Evolutionary conservation across 2,888 invertebrate species (phyloP).

Genomic region (Hyposoter didymator): DNA sequence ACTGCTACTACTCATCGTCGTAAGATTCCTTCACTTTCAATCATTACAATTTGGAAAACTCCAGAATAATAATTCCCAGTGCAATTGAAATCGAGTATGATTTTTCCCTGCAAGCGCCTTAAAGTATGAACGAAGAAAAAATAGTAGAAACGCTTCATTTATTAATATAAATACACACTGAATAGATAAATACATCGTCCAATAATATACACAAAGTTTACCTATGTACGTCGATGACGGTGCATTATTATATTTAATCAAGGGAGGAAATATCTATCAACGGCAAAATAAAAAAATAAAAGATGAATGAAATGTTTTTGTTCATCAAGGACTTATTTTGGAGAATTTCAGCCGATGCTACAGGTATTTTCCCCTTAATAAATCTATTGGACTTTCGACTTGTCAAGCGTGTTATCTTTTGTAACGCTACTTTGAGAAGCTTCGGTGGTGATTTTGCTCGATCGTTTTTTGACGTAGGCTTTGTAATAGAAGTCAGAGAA

Average conservation of each 20-base stretch:
- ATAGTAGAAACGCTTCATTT: neutral
- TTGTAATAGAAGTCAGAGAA: constrained; percentile 89
- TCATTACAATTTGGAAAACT: neutral
- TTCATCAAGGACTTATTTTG: neutral
- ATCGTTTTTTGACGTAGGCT: constrained; percentile 85
- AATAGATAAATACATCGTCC: neutral
- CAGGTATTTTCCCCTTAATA: neutral
- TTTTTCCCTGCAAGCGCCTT: neutral
- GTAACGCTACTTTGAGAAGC: constrained; percentile 68
- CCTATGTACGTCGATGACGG: neutral
- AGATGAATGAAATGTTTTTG: neutral
- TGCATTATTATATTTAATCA: neutral
- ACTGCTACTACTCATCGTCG: neutral
- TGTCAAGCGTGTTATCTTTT: constrained; percentile 69
- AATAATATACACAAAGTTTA: neutral
- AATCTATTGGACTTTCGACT: constrained; percentile 71
- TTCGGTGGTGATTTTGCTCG: constrained; percentile 70
- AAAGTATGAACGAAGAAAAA: neutral
- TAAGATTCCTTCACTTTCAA: neutral
- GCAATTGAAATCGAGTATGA: neutral
- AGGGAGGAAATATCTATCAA: neutral
- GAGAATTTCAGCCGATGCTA: neutral
- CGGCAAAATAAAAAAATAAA: neutral
- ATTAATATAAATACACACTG: neutral
- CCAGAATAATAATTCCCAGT: neutral